Evolutionary conservation across 1,140 invertebrate genomes (phyloP).

Genomic region (Heliconius hermathena): DNA sequence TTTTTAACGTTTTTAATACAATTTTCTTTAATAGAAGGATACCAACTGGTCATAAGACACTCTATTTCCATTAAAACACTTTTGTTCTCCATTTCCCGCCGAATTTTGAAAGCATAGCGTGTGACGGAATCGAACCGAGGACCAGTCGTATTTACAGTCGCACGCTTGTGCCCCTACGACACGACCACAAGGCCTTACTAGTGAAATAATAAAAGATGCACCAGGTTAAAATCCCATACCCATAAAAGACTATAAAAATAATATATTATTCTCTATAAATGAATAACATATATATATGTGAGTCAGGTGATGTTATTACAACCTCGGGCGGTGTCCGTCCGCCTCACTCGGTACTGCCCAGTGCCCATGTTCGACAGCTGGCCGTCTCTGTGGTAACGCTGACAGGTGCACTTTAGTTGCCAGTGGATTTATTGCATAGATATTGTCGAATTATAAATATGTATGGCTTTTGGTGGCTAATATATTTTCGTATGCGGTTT

Average conservation of each 20-base stretch:
- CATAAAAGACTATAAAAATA: background rate
- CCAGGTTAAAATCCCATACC: background rate
- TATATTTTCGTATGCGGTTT: too few relatives aligned
- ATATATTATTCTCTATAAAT: background rate
- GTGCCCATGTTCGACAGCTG: background rate
- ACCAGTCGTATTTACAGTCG: too few relatives aligned
- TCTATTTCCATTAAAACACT: too few relatives aligned
- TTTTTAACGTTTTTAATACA: too few relatives aligned
- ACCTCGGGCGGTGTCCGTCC: background rate
- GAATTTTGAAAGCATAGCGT: too few relatives aligned
- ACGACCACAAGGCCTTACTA: too few relatives aligned
- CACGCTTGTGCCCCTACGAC: background rate
- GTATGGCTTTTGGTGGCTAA: background rate
- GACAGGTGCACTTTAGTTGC: slow-evolving; percentile 1
- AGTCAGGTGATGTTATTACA: slow-evolving; percentile 5
- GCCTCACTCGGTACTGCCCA: background rate
- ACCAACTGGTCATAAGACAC: too few relatives aligned
- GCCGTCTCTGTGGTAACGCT: background rate
- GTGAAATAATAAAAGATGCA: background rate
- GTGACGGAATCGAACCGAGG: too few relatives aligned
- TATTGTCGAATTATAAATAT: background rate
- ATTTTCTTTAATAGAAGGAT: too few relatives aligned
- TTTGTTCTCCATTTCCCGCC: too few relatives aligned
- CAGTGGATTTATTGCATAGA: background rate
- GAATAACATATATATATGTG: background rate